Evolutionary conservation across 2,888 invertebrate genomes (phyloP), one percentile per base, ranked within the genome.

Genomic region (Drosophila rubida): DNA sequence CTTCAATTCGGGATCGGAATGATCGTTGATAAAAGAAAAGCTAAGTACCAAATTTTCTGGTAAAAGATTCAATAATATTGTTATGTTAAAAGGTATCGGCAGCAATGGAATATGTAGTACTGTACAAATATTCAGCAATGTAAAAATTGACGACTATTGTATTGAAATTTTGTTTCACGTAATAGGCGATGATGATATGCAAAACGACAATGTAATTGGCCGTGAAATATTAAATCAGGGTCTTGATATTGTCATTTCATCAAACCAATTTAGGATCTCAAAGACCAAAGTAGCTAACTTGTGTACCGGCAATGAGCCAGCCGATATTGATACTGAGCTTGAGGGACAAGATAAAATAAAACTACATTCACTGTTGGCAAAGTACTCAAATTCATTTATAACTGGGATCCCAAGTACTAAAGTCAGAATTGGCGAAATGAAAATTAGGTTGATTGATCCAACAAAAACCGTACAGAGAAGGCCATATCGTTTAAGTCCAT

Each of bases 1-100:
- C 22, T 72, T 69, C 22, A 55, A 68, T 42, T 68, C 57, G 7
- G 46, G 49, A 22, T 16, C 67, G 14, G 60, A 69, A 58, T 72
- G 59, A 11, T 71, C 53, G n/a, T n/a, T n/a, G n/a, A n/a, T n/a
- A n/a, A n/a, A n/a, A n/a, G n/a, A n/a, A n/a, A n/a, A n/a, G n/a
- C n/a, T n/a, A n/a, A n/a, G n/a, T n/a, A n/a, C n/a, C n/a, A n/a
- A n/a, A n/a, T n/a, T n/a, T n/a, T n/a, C n/a, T n/a, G 63, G 63
- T 13, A 66, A 57, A 58, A 41, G 60, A 63, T 60, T 62, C 2
- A 50, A 60, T 23, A 69, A 66, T 48, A 48, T 60, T 44, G 58
- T 73, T 37, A 45, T 63, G 59, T 27, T 72, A 16, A 66, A 53
- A 35, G 60, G 66, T 11, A 69, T 63, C 2, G 58, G 59, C 19